Evolutionary conservation across 2,797 vertebrate genomes (phyloP), one percentile per base, ranked within the genome.

Genomic region (Gobio occitaniae): DNA sequence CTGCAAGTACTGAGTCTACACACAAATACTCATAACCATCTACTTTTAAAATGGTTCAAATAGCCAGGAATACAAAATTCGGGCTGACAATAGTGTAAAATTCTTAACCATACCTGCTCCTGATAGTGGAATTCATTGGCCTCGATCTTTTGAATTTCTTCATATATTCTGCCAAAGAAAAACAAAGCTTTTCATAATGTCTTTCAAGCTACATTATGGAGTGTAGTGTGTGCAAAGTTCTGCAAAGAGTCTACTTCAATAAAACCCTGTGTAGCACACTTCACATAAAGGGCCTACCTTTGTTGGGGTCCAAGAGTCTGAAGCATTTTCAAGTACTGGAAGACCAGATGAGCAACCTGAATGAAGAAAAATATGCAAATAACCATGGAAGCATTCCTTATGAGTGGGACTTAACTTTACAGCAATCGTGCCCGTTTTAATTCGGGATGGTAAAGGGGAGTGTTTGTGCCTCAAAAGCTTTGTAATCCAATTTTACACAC

Each of bases 301-400:
- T 97, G 93, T 83, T 98, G 97, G 69, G 98, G 97, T 52, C 97
- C 97, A 32, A 96, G 93, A 0, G 93, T 94, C 94, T 98, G 97
- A 86, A 99, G 93, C 98, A 99, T 97, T 94, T 97, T 98, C 91
- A 99, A 93, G 52, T 99, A 99, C 94, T 99, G 97, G 89, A 99
- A 99, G 74, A 99, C 97, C 84, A 98, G 90, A 15, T 98, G 95
- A 90, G 95, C 95, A 91, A 99, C 97, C 98, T 99, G 93, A 71
- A 72, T 38, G 6, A 72, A 44, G 6, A 71, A 78, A 78, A 41
- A 25, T 54, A 78, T n/a, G 19, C 25, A 19, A 48, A 70, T 84
- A 6, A 70, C 36, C 75, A 84, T 10, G 9, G 25, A 68, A 38
- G 15, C 68, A 50, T 79, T 84, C 11, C 17, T 84, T 79, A 16